A percentile compares a stretch with the other conserved stretches of the same genome.
Conservation (phyloP, 2,797 vertebrate species). For the Capromys pilorides region DNA sequence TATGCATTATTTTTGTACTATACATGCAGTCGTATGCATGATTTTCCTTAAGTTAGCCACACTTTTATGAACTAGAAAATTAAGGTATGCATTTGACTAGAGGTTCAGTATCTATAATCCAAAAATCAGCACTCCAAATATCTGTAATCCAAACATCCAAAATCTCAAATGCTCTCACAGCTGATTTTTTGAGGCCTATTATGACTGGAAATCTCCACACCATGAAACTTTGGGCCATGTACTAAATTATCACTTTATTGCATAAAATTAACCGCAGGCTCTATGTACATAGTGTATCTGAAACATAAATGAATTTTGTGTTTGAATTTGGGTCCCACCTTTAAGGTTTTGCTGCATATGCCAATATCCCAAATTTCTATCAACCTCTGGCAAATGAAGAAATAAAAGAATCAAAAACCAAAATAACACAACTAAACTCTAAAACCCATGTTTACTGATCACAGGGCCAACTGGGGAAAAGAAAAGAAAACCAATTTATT, state of each 20-base stretch:
- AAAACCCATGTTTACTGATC: not conserved
- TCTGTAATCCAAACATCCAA: not conserved
- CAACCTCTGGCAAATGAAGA: not conserved
- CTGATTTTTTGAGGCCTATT: not conserved
- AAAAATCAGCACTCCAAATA: not conserved
- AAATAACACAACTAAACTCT: not conserved
- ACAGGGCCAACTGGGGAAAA: not conserved
- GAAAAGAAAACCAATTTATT: slow-evolving; percentile 40
- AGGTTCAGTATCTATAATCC: not conserved
- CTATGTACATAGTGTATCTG: not conserved
- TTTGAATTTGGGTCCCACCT: not conserved
- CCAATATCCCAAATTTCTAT: not conserved
- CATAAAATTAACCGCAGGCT: not conserved
- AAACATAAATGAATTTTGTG: not conserved
- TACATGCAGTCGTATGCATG: not conserved
- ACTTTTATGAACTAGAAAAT: not conserved
- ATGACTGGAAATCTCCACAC: not conserved
- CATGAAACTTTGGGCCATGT: not conserved
- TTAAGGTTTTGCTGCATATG: not conserved
- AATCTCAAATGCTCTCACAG: not conserved
- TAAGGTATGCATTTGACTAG: not conserved
- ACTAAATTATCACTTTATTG: not conserved
- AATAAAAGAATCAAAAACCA: not conserved
- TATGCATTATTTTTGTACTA: not conserved
- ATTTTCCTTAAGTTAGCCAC: not conserved